These are phyloP conservation scores for Ceyx margarethae DNA, from an alignment of 2,113 vertebrate genomes.

Conservation along the genomic window DNA sequence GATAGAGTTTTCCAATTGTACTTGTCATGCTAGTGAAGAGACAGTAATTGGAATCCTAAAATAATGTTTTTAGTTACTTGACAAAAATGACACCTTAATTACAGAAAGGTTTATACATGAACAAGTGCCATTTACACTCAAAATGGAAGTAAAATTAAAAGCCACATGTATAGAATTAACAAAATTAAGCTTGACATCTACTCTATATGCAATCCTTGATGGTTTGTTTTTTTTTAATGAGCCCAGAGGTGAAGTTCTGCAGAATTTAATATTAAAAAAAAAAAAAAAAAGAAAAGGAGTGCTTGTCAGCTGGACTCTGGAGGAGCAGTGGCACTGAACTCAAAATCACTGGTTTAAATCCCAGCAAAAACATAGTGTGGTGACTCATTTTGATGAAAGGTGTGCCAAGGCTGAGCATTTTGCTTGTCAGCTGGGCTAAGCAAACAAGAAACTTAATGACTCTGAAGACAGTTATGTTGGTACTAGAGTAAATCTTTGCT, in stretches of 20 bases:
- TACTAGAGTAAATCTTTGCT: neutral
- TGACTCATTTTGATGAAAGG: neutral
- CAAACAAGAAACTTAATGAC: neutral
- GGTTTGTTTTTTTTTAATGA: neutral
- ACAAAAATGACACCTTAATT: slow-evolving; percentile 55
- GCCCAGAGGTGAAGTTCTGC: neutral
- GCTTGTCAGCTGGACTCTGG: neutral
- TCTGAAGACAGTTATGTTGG: neutral
- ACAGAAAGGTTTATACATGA: slow-evolving; percentile 12
- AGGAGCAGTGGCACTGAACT: neutral
- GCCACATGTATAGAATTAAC: slow-evolving; percentile 33
- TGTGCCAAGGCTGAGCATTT: neutral
- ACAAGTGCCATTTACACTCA: neutral
- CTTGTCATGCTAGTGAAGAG: slow-evolving; percentile 36
- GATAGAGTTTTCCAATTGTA: slow-evolving; percentile 25
- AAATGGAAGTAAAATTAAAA: slow-evolving; percentile 49
- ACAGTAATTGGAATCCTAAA: slow-evolving; percentile 51
- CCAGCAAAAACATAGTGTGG: neutral
- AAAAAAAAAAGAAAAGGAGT: neutral
- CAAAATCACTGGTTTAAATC: neutral
- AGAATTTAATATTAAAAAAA: neutral
- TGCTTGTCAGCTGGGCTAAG: neutral
- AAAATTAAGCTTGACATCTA: slow-evolving; percentile 44
- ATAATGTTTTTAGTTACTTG: slow-evolving; percentile 54
- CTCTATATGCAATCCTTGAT: neutral